Base-by-base conservation (phyloP, 2,888 invertebrate species). In the Adineta ricciae region DNA sequence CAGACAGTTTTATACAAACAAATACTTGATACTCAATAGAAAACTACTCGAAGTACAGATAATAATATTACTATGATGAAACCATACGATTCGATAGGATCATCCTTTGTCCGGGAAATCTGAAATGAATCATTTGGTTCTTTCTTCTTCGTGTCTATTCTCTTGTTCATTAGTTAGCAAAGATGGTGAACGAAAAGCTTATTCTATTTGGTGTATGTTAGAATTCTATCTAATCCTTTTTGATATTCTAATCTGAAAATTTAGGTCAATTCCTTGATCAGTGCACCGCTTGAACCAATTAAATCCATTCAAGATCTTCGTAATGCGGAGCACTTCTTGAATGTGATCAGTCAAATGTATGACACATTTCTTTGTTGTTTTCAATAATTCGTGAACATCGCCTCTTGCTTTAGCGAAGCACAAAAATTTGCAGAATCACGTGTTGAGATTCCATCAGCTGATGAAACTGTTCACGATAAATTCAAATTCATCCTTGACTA, bases 231-330 rank as follows among this genome's bases (percentile, higher is more conserved):
- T 11, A 46, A 46, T 46, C 46, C 11, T 46, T 46, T 8, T 5
- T 46, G 5, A 46, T 46, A 46, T 46, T 46, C 46, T 11, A 46
- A 46, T 46, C 46, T 46, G 5, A 46, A 46, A 46, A 46, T 78
- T 41, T 41, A 78, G 78, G 19, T 78, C 9, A 78, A 78, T 41
- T 78, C 78, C 24, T n/a, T 78, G 3, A 24, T 78, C 41, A 41
- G 8, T 41, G 41, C 19, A 41, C 78, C 78, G 11, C 41, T 41
- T 41, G 41, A 78, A 41, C 78, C 78, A 41, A n/a, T 78, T 8
- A 38, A 41, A 38, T 38, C 78, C 24, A 41, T 78, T 14, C n/a
- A 78, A 78, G 78, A 78, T n/a, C n/a, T 78, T 78, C 78, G 78
- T 9, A 41, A 1, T n/a, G 41, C 24, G 24, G 41, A 78, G n/a